A percentile compares a stretch with the other conserved stretches of the same genome.
These are phyloP conservation scores for Acanthornis magna DNA, from an alignment of 2,797 vertebrate genomes.

Conservation along the genomic window DNA sequence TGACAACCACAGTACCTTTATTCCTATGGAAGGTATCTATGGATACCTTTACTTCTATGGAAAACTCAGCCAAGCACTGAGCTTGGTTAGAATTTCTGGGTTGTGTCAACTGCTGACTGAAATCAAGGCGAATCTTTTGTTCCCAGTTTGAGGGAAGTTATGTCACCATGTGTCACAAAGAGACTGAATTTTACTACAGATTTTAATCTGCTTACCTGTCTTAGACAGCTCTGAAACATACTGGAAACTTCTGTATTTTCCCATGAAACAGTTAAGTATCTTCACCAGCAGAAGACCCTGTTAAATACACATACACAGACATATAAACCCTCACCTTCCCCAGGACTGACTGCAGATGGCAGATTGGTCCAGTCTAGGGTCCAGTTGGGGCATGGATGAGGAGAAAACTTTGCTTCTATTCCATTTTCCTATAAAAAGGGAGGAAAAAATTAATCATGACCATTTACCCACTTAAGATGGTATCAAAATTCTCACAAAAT, in stretches of 20 bases:
- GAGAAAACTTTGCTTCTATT: slow-evolving; percentile 84
- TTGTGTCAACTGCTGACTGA: neutral
- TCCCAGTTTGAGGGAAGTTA: neutral
- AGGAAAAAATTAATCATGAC: neutral
- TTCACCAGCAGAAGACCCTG: neutral
- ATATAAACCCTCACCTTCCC: slow-evolving; percentile 81
- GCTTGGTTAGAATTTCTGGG: neutral
- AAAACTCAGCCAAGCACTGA: neutral
- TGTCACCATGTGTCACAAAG: neutral
- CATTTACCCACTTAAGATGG: neutral
- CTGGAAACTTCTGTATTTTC: neutral
- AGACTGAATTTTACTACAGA: neutral
- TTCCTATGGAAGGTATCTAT: neutral
- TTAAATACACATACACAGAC: neutral
- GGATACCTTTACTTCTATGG: neutral
- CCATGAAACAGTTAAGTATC: neutral
- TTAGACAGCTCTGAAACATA: neutral
- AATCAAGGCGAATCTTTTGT: neutral
- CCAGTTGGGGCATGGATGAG: slow-evolving; percentile 87
- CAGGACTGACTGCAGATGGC: slow-evolving; percentile 88
- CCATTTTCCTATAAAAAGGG: slow-evolving; percentile 80
- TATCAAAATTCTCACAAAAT: neutral
- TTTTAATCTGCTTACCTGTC: neutral
- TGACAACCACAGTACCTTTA: neutral
- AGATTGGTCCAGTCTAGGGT: slow-evolving; percentile 87